A percentile compares a stretch with the other conserved stretches of the same genome.
Conservation (phyloP, 1,140 invertebrate genomes). For the Prorops nasuta region DNA sequence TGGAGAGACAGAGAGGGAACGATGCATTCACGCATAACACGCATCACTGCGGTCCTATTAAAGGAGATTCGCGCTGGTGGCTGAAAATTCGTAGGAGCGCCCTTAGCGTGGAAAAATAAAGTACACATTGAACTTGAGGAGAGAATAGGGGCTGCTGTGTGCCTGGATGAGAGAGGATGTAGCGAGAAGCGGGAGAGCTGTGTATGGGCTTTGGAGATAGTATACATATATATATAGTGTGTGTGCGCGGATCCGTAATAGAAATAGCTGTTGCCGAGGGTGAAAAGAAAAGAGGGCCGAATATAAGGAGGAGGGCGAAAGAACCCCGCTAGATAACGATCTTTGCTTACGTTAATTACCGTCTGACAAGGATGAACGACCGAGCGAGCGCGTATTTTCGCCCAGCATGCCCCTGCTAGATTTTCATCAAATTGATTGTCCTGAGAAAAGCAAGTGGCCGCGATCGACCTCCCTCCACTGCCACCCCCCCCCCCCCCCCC, state of each 20-base stretch:
- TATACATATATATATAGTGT: too few relatives aligned
- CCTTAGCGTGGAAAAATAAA: too few relatives aligned
- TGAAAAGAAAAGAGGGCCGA: conserved; percentile 8
- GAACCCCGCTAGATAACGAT: conserved; percentile 20
- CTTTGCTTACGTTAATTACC: conserved; percentile 30
- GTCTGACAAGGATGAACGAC: conserved; percentile 30
- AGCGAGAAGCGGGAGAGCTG: conserved; percentile 7
- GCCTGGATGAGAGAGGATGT: too few relatives aligned
- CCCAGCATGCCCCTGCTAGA: conserved; percentile 24
- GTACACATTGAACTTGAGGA: too few relatives aligned
- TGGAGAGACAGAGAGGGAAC: not conserved
- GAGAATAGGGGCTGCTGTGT: too few relatives aligned
- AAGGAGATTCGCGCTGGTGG: not conserved
- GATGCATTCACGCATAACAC: not conserved
- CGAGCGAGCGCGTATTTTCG: conserved; percentile 18
- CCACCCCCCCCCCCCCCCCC: too few relatives aligned
- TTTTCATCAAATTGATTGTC: conserved; percentile 30
- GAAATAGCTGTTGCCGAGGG: too few relatives aligned
- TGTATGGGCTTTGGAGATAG: conserved; percentile 8
- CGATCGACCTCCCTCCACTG: too few relatives aligned
- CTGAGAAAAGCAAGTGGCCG: not conserved
- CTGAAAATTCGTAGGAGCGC: too few relatives aligned
- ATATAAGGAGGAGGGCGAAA: not conserved
- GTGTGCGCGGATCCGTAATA: too few relatives aligned
- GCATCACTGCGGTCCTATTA: not conserved